Evolutionary conservation across 2,888 invertebrate genomes (phyloP), one percentile per base, ranked within the genome.

Genomic region (Lordiphosa andalusiaca): DNA sequence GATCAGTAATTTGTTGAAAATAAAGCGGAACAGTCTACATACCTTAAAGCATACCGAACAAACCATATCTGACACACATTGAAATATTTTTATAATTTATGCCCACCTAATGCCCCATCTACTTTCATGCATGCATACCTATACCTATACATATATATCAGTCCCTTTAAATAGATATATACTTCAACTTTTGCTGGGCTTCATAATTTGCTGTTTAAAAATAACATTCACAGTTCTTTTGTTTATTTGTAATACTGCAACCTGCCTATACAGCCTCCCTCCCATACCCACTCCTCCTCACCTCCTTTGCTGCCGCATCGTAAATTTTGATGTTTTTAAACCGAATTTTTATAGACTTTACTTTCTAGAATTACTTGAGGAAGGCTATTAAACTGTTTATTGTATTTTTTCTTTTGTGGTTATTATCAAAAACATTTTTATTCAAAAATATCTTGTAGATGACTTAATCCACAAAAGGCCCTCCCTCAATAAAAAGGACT

Each of bases 81-180:
- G 58, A 68, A 78, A 82, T 83, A 73, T 80, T 67, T 78, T 67
- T 77, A 76, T 76, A 81, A 80, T 77, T 80, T 80, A 80, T 80
- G 77, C 67, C 53, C 59, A 78, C 82, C 71, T 78, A 67, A 44
- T 50, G 65, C 63, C 51, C 59, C 55, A 52, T 30, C 30, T 30
- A 30, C 30, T 30, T 30, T 9, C 30, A 44, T 16, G 13, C 13
- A 30, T 19, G 19, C 39, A 10, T 19, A 19, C 5, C 7, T 7
- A 16, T 7, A 16, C 21, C 21, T 21, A 39, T 19, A 4, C 21
- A 42, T 44, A 39, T 44, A 39, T 57, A 19, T 37, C 52, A 36
- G 50, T 67, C 81, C 71, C 71, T 76, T 76, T 46, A 58, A 73
- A 66, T 69, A 65, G 53, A 59, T 30, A 66, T 38, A 57, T 64